phyloP scores from a whole-genome alignment of 2,888 invertebrate species.

The Ennomos fuscantarius region DNA sequence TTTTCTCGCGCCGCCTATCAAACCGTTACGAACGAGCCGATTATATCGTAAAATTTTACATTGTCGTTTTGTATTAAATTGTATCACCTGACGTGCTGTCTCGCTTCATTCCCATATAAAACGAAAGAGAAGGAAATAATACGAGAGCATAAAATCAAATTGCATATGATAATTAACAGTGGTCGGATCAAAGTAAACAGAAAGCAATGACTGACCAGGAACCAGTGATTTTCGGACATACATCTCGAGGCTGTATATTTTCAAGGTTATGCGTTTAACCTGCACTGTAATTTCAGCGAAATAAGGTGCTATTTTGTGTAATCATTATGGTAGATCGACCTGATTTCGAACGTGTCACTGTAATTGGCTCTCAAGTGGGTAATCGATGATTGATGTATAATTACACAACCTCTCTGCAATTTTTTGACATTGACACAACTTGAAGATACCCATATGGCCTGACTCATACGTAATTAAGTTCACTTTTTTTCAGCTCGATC shows the following conservation, averaged over 20 bases:
- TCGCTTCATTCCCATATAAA: constrained; percentile 39
- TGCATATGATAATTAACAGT: constrained; percentile 69
- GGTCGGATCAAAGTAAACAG: constrained; percentile 70
- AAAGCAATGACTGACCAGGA: constrained; percentile 44
- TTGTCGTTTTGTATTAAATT: constrained; percentile 59
- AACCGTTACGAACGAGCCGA: constrained; percentile 45
- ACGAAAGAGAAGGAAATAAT: constrained; percentile 47
- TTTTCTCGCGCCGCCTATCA: constrained; percentile 49
- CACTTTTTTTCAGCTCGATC: constrained; percentile 23
- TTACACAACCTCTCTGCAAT: constrained; percentile 49
- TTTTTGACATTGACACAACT: constrained; percentile 49
- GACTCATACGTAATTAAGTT: constrained; percentile 24
- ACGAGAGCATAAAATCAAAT: constrained; percentile 63
- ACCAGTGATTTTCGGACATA: constrained; percentile 55
- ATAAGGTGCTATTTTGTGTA: constrained; percentile 46
- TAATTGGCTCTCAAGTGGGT: constrained; percentile 59
- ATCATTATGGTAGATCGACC: constrained; percentile 49
- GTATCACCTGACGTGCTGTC: constrained; percentile 56
- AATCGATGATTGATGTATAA: constrained; percentile 60
- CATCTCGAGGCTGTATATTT: constrained; percentile 43
- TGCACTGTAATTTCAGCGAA: constrained; percentile 41
- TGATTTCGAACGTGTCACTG: constrained; percentile 61
- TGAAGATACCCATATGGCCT: constrained; percentile 41
- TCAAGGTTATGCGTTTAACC: constrained; percentile 43
- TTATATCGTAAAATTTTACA: constrained; percentile 74